Evolutionary conservation across 2,888 invertebrate genomes (phyloP).

Genomic region (Electrophaes corylata): DNA sequence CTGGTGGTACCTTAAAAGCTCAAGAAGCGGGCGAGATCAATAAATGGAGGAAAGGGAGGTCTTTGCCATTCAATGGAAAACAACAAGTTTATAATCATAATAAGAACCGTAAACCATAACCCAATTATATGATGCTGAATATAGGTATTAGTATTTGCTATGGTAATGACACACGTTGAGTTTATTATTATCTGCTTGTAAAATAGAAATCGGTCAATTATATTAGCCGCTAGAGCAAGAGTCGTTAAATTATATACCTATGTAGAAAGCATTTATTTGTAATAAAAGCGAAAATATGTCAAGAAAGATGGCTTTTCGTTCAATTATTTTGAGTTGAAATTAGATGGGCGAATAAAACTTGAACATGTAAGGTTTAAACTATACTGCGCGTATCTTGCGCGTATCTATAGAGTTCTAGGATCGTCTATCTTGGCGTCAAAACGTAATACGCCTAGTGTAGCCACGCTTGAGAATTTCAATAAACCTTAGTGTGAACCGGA

Average conservation of each 20-base stretch:
- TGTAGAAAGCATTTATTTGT: background rate
- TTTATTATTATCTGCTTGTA: background rate
- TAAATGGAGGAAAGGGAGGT: no score
- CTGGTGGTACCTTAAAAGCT: no score
- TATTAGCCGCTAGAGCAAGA: background rate
- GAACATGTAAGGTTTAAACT: no score
- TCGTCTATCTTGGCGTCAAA: no score
- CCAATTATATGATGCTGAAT: background rate
- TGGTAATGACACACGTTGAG: constrained; percentile 2
- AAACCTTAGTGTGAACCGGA: no score
- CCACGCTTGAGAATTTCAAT: no score
- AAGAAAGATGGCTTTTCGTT: background rate
- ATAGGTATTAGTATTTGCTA: background rate
- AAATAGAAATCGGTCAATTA: constrained; percentile 2
- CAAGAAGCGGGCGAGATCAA: no score
- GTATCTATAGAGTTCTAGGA: no score
- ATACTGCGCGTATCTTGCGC: no score
- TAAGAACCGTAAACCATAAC: background rate
- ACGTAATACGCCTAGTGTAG: no score
- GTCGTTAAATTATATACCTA: background rate
- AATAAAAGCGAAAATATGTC: background rate
- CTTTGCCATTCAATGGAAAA: no score
- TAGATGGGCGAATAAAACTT: no score
- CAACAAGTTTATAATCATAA: background rate
- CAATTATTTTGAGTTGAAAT: background rate